Evolutionary conservation across 2,113 vertebrate genomes (phyloP).

Genomic region (Eidolon helvum): DNA sequence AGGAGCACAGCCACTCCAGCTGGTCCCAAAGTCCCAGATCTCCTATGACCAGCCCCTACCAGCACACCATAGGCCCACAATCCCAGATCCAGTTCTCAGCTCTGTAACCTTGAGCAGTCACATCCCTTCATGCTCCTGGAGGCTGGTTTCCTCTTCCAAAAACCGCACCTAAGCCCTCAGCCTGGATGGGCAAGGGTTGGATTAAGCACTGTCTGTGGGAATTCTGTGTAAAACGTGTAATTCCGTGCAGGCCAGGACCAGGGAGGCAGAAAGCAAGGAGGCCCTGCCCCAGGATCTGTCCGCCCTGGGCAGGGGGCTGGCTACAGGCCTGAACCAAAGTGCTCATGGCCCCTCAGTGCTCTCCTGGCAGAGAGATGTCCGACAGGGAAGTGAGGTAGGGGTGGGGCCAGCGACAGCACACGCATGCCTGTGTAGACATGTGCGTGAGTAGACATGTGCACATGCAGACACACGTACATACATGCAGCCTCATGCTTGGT

Average conservation of each 20-base stretch:
- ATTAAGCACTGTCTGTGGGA: too few relatives aligned
- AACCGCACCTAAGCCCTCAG: neutral
- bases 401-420: accelerated
- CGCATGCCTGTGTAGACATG: neutral
- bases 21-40: neutral
- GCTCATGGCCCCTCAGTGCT: neutral
- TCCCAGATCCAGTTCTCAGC: neutral
- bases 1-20: neutral
- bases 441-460: neutral
- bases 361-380: neutral
- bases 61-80: neutral
- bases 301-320: accelerated
- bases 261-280: neutral
- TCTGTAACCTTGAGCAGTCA: neutral
- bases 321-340: neutral
- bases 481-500: accelerated
- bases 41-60: neutral
- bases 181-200: accelerated
- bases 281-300: neutral
- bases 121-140: accelerated
- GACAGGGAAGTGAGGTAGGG: too few relatives aligned
- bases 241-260: accelerated
- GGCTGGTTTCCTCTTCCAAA: neutral
- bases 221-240: too few relatives aligned
- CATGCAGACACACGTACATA: accelerated